Conservation (phyloP, 2,888 invertebrate species). For the Phoronis australis region DNA sequence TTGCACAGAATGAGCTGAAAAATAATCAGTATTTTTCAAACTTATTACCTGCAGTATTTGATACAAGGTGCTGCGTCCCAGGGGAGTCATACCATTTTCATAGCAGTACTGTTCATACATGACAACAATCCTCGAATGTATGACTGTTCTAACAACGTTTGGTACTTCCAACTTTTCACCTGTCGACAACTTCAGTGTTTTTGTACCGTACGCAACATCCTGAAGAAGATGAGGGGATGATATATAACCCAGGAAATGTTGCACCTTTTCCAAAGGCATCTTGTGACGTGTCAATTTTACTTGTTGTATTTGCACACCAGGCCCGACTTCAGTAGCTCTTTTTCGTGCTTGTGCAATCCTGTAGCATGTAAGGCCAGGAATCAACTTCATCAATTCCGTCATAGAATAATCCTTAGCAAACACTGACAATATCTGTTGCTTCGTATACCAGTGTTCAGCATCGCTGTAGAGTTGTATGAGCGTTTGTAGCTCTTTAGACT, state of each 20-base stretch:
- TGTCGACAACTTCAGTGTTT: not conserved
- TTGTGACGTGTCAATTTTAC: not conserved
- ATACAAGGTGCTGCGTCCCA: not conserved
- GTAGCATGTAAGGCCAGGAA: not conserved
- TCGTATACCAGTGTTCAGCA: too few species aligned
- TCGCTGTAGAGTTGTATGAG: too few species aligned
- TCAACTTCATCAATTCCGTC: not conserved
- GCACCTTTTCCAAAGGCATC: not conserved
- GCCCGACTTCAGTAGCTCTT: not conserved
- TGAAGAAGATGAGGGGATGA: not conserved
- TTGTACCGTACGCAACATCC: not conserved
- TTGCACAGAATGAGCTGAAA: too few species aligned
- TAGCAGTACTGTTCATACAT: not conserved
- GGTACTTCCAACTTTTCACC: not conserved
- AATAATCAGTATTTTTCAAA: too few species aligned
- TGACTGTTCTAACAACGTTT: not conserved
- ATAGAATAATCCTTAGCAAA: too few species aligned
- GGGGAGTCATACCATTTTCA: not conserved
- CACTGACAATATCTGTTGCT: too few species aligned
- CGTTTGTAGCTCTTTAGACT: too few species aligned
- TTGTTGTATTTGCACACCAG: not conserved
- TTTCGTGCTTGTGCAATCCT: not conserved
- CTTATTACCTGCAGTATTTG: not conserved
- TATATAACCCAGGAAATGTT: not conserved
- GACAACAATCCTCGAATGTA: not conserved